phyloP scores from a whole-genome alignment of 2,113 vertebrate genomes.

The Lucifuga dentata region DNA sequence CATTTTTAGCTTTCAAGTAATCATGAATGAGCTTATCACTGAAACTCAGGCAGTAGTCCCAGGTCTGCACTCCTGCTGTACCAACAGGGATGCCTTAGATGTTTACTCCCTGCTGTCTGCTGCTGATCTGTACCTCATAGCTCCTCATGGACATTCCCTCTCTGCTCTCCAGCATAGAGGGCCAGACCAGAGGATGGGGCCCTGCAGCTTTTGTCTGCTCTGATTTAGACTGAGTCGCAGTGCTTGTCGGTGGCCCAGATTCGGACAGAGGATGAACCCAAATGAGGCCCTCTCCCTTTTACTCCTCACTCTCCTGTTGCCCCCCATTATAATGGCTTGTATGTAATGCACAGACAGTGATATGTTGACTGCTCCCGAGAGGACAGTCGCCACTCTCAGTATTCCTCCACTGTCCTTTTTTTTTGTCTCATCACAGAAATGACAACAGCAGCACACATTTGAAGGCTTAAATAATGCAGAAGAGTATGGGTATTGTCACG shows the following conservation, averaged over 20 bases:
- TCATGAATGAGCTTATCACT: too few species aligned
- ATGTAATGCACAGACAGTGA: neutral
- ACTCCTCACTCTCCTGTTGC: constrained; percentile 28
- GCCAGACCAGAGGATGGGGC: constrained; percentile 12
- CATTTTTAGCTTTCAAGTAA: neutral
- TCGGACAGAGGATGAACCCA: constrained; percentile 29
- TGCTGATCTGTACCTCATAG: constrained; percentile 12
- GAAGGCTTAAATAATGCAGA: neutral
- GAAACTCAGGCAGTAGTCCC: too few species aligned
- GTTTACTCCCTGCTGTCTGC: constrained; percentile 5
- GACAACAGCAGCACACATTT: neutral
- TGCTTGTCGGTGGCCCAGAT: constrained; percentile 53
- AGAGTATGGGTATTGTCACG: neutral
- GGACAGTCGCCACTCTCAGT: too few species aligned
- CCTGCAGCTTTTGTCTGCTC: constrained; percentile 45
- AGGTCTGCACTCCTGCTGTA: neutral
- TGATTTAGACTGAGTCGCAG: constrained; percentile 45
- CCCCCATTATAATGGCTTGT: constrained; percentile 16
- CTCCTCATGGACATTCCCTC: neutral
- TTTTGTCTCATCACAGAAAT: neutral
- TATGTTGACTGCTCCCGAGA: too few species aligned
- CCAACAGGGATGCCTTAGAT: constrained; percentile 1
- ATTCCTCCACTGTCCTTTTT: neutral
- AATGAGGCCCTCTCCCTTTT: constrained; percentile 31
- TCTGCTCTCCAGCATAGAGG: constrained; percentile 4